Base-by-base conservation (phyloP, 2,888 invertebrate genomes). In the Chaetogeoica ovagalla region DNA sequence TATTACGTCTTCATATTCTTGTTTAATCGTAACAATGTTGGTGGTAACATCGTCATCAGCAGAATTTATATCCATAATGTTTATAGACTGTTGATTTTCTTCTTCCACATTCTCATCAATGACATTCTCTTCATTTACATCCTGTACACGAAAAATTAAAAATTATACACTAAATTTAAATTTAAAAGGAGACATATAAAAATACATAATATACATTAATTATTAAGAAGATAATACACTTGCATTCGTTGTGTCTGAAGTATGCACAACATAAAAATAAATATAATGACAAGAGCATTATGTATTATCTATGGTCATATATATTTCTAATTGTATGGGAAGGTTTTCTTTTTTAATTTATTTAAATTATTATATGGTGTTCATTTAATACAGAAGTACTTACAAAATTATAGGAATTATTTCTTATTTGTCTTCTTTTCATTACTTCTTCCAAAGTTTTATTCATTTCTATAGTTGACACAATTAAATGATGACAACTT, bases 401-500 rank as follows among this genome's bases (percentile, higher is more conserved):
- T 71, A 79, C 79, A 79, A 71, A 71, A 57, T 19, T 63, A 63
- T 79, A 79, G 9, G 71, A 71, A 79, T 79, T 79, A 23, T 71
- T 79, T 79, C 21, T 70, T 57, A 79, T 71, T 55, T 79, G 71
- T 57, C 43, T 55, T 57, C 65, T 79, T 63, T 79, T 79, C 57
- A 79, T 43, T 23, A 79, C 70, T 63, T 79, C 79, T 71, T 79
- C 79, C 23, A 79, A 55, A 13, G 79, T 79, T 79, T 79, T 79
- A 65, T 43, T 79, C 79, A 79, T 79, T 62, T 79, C 79, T 71
- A 79, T 79, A 9, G 79, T 71, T 43, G 79, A 79, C 57, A 79
- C 57, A 48, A 79, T 71, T n/a, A 79, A 57, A 2, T 48, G 43
- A 71, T 79, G 79, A 71, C 79, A 79, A 71, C 63, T 79, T 71